Percentiles rank a stretch among this genome's conserved stretches.
These are phyloP conservation scores for Brachyptera risi DNA, from an alignment of 2,888 invertebrate genomes.

Conservation along the genomic window DNA sequence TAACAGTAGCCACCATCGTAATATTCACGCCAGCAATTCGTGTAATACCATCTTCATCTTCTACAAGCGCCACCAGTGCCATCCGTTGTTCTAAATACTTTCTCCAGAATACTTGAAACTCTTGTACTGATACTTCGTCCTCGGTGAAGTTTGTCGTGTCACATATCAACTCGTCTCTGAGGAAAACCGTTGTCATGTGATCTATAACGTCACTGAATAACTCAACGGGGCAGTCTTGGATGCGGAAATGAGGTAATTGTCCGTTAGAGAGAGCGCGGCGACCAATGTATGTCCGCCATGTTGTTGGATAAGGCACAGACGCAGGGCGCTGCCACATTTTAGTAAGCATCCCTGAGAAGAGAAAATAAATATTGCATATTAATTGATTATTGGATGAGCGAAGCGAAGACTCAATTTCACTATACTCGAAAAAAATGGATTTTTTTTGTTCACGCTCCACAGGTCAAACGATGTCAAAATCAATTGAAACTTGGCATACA, in stretches of 20 bases:
- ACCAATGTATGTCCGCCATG: slow-evolving; percentile 48
- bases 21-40: slow-evolving; percentile 22
- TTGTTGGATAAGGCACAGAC: slow-evolving; percentile 44
- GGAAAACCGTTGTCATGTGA: slow-evolving; percentile 47
- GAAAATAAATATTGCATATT: background rate
- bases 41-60: background rate
- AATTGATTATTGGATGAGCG: too few species aligned
- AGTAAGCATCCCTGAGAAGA: background rate
- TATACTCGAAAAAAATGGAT: too few species aligned
- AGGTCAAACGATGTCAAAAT: too few species aligned
- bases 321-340: slow-evolving; percentile 44
- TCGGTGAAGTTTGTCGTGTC: slow-evolving; percentile 31
- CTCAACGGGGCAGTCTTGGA: slow-evolving; percentile 52
- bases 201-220: slow-evolving; percentile 45
- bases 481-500: too few species aligned
- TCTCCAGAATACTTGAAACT: slow-evolving; percentile 39
- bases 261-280: slow-evolving; percentile 37
- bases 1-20: background rate
- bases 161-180: slow-evolving; percentile 38
- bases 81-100: slow-evolving; percentile 39
- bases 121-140: slow-evolving; percentile 36
- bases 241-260: slow-evolving; percentile 44
- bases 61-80: slow-evolving; percentile 36
- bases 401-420: too few species aligned
- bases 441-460: too few species aligned